Base-by-base conservation (phyloP, 2,888 invertebrate genomes). In the Leucania comma region DNA sequence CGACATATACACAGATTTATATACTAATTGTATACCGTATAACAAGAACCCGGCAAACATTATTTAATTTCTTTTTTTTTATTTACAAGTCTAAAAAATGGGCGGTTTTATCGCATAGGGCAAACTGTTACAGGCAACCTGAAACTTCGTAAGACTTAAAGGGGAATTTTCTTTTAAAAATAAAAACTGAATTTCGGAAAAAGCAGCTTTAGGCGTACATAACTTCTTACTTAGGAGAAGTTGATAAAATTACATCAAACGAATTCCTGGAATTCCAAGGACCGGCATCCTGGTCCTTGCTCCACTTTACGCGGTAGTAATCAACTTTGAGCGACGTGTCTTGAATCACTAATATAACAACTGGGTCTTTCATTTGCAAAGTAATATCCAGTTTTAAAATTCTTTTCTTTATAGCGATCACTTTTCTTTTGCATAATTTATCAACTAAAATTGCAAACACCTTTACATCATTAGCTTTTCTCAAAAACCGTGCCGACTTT, bases 171-270 rank as follows among this genome's bases (percentile, higher is more conserved):
- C n/a, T n/a, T 14, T 14, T 14, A 38, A 46, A 46, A 50, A 12
- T n/a, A 50, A n/a, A 22, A 51, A 51, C 24, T 5, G 4, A 24
- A 51, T 14, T 51, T 14, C 17, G 17, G n/a, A 17, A 32, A 22
- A 35, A 35, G n/a, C 2, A 17, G 3, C 2, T 0, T 1, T 32
- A 10, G 71, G 8, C 20, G 3, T 53, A 42, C 14, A 35, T 35
- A 42, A 42, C 42, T 14, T 46, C n/a, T 53, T 26, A 61, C 22
- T 24, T 26, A n/a, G 29, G 29, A 29, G 3, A 56, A 50, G 6
- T 60, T 35, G 6, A 63, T 75, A 26, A 62, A 78, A 78, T 78
- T 62, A 53, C 38, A 59, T 66, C 38, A 72, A 61, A 72, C 46
- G 8, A 60, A 75, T 72, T 65, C 22, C 38, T 58, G 72, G 5